Evolutionary conservation across 1,140 invertebrate species (phyloP).

Genomic region (Drosophila melanica): DNA sequence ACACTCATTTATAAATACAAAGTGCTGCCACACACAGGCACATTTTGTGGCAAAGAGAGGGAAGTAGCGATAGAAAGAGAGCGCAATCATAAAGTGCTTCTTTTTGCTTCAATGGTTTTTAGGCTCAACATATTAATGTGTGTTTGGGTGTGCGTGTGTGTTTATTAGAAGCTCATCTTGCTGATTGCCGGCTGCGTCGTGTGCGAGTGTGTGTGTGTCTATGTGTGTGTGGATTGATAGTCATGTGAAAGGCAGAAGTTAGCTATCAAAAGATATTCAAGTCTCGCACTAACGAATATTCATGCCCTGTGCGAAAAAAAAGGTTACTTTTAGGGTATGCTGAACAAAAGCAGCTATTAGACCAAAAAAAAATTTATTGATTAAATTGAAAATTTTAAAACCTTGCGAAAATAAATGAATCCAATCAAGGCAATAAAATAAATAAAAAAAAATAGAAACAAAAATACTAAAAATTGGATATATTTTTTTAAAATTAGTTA

Average conservation of each 20-base stretch:
- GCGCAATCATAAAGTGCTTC: conserved; percentile 66
- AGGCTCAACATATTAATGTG: conserved; percentile 73
- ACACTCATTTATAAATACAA: conserved; percentile 41
- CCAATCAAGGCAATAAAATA: too few relatives aligned
- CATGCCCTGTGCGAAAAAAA: conserved; percentile 1
- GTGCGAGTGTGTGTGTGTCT: background rate
- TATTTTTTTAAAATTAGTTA: too few relatives aligned
- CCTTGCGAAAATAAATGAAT: too few relatives aligned
- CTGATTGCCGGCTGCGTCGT: conserved; percentile 12
- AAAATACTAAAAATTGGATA: too few relatives aligned
- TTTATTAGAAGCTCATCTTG: conserved; percentile 63
- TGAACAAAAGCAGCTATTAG: too few relatives aligned
- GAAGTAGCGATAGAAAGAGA: conserved; percentile 1
- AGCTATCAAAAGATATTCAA: conserved; percentile 9
- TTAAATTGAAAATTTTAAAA: too few relatives aligned
- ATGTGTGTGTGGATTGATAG: conserved; percentile 38
- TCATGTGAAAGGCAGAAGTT: conserved; percentile 46
- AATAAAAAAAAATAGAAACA: too few relatives aligned
- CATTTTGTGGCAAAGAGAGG: conserved; percentile 2
- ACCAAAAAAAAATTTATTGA: too few relatives aligned
- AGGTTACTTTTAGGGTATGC: background rate
- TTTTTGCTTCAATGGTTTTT: conserved; percentile 77
- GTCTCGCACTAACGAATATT: background rate
- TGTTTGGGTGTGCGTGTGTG: conserved; percentile 49
- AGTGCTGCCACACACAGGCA: conserved; percentile 35